Percentiles rank a stretch among this genome's conserved stretches.
Evolutionary conservation across 2,113 vertebrate species (phyloP).

Genomic region (Synodontis membranacea): DNA sequence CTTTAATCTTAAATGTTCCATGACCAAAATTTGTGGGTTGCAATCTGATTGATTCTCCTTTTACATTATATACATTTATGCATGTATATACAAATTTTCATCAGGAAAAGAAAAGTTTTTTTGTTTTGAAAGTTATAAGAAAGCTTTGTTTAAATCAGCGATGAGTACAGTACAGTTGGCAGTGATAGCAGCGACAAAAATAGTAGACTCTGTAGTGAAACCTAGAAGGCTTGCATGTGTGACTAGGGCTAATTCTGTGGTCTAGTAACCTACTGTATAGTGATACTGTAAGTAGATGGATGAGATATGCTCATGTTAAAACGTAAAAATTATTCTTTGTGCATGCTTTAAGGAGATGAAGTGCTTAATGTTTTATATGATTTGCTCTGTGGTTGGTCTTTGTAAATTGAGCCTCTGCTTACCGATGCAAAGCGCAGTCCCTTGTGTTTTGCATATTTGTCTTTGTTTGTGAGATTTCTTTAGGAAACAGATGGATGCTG

Average conservation of each 20-base stretch:
- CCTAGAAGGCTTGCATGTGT: not conserved
- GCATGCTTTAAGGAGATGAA: not conserved
- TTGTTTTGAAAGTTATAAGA: not conserved
- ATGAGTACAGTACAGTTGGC: too few relatives aligned
- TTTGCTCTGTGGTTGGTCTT: not conserved
- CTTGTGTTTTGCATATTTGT: slow-evolving; percentile 18
- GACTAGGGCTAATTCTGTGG: not conserved
- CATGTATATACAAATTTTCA: not conserved
- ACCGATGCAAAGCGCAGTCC: not conserved
- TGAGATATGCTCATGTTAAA: not conserved
- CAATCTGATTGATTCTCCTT: too few relatives aligned
- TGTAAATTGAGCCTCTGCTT: slow-evolving; percentile 21
- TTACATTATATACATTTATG: too few relatives aligned
- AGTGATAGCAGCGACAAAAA: not conserved
- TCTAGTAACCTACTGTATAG: not conserved
- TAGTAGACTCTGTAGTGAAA: not conserved
- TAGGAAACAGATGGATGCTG: not conserved
- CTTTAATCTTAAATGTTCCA: too few relatives aligned
- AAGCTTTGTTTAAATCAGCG: not conserved
- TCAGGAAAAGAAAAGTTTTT: not conserved
- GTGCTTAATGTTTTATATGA: not conserved
- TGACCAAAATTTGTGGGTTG: too few relatives aligned
- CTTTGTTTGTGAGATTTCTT: not conserved
- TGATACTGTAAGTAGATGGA: not conserved
- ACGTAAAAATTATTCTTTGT: not conserved